Percentiles rank a stretch among this genome's conserved stretches.
These are phyloP conservation scores for Onychostruthus taczanowskii DNA, from an alignment of 2,113 vertebrate species.

Conservation along the genomic window DNA sequence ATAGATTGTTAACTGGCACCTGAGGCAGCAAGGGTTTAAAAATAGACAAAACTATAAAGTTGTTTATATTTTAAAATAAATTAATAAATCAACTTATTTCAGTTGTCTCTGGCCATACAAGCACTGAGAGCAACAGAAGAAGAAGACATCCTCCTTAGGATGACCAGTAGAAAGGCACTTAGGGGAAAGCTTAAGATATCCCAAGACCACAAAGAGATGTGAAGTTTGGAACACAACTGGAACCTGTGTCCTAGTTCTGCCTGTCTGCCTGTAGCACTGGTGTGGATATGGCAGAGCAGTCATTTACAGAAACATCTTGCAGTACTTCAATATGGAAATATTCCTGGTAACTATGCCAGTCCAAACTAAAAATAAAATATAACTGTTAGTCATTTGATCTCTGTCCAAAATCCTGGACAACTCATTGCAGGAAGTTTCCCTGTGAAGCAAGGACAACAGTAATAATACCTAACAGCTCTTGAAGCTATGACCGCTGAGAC, in stretches of 20 bases:
- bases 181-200: not conserved
- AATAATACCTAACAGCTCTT: not conserved
- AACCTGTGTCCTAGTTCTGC: not conserved
- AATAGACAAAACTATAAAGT: not conserved
- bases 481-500: not conserved
- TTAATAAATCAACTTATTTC: not conserved
- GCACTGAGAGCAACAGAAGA: not conserved
- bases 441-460: not conserved
- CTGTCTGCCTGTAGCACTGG: not conserved
- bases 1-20: not conserved
- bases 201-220: not conserved
- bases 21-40: not conserved
- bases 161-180: not conserved
- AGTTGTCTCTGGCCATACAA: not conserved
- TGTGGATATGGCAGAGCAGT: not conserved
- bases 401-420: not conserved
- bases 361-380: slow-evolving; percentile 33
- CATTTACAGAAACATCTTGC: not conserved
- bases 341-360: not conserved
- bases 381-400: not conserved
- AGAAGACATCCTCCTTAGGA: not conserved
- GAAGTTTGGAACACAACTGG: not conserved
- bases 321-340: not conserved
- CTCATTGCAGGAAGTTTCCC: not conserved
- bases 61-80: not conserved